phyloP scores from a whole-genome alignment of 2,888 invertebrate genomes.

The Dolichomitus sp. region DNA sequence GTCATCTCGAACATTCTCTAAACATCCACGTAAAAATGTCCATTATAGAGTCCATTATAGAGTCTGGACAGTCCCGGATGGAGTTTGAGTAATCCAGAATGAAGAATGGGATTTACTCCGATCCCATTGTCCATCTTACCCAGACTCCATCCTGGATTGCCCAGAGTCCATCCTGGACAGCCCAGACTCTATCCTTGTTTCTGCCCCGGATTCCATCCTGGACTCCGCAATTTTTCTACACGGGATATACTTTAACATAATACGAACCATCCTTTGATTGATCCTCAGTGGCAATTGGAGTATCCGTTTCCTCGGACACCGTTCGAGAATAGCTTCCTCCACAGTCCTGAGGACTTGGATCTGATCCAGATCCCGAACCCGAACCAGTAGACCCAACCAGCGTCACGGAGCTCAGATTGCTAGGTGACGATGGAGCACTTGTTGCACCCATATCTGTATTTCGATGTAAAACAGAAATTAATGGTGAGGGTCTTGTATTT shows the following conservation, averaged over 20 bases:
- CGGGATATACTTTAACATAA: neutral
- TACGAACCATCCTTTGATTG: slow-evolving; percentile 74
- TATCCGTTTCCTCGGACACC: slow-evolving; percentile 78
- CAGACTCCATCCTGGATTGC: too few relatives aligned
- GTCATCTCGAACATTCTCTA: too few relatives aligned
- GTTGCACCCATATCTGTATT: slow-evolving; percentile 85
- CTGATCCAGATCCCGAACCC: slow-evolving; percentile 85
- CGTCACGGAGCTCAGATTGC: slow-evolving; percentile 92
- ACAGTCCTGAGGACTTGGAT: slow-evolving; percentile 81
- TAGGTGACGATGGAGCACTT: slow-evolving; percentile 91
- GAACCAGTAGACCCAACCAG: slow-evolving; percentile 89
- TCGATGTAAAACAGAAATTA: neutral
- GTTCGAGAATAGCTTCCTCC: slow-evolving; percentile 73
- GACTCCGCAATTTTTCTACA: too few relatives aligned
- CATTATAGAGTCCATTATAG: too few relatives aligned
- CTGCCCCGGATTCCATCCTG: too few relatives aligned
- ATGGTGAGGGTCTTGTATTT: neutral
- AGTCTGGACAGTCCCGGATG: too few relatives aligned
- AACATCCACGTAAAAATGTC: too few relatives aligned
- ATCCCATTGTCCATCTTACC: too few relatives aligned
- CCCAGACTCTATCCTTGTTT: too few relatives aligned
- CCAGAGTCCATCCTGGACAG: too few relatives aligned
- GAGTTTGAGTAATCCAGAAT: too few relatives aligned
- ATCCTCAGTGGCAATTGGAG: slow-evolving; percentile 71
- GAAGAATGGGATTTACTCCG: too few relatives aligned